Evolutionary conservation across 2,888 invertebrate genomes (phyloP), one percentile per base, ranked within the genome.

Genomic region (Dynastes maya): DNA sequence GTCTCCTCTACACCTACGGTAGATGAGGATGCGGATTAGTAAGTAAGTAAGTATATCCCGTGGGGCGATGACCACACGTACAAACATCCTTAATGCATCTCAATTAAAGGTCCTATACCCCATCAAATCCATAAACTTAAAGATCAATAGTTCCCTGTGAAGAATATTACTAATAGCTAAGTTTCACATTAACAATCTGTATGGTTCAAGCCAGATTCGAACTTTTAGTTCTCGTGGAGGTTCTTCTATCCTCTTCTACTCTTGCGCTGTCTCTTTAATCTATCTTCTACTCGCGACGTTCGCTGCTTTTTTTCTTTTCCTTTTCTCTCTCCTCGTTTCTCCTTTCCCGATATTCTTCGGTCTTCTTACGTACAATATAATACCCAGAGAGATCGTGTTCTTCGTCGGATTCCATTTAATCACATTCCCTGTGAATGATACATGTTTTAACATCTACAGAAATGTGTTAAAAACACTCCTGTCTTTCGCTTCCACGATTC

Each of bases 401-500:
- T 45, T 74, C 70, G 70, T 63, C 58, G 79, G 70, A 79, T 79
- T 79, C 79, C 79, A 76, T 68, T 79, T 79, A 79, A 79, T 79
- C 79, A 61, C 70, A 64, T 79, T 79, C 76, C 61, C 70, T 40
- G 79, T 75, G 79, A 75, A 75, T 67, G 70, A 70, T 68, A 70
- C 79, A 77, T 67, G 77, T 77, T 70, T 74, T 74, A 79, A 79
- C 76, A 74, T 77, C 74, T 55, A 67, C 76, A 72, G 79, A 74
- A 79, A 79, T 70, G 79, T 79, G 79, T 79, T 79, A 79, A 79
- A 79, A 79, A 79, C 79, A 72, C 71, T 72, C 49, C 29, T 29
- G 49, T 58, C 22, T 22, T 16, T 22, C 16, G 55, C 55, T 61
- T 40, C 32, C 27, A 45, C 22, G 45, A 45, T 45, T 45, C 45